These are phyloP conservation scores for Peromyscus maniculatus DNA, from an alignment of 2,113 vertebrate species.

Conservation along the genomic window DNA sequence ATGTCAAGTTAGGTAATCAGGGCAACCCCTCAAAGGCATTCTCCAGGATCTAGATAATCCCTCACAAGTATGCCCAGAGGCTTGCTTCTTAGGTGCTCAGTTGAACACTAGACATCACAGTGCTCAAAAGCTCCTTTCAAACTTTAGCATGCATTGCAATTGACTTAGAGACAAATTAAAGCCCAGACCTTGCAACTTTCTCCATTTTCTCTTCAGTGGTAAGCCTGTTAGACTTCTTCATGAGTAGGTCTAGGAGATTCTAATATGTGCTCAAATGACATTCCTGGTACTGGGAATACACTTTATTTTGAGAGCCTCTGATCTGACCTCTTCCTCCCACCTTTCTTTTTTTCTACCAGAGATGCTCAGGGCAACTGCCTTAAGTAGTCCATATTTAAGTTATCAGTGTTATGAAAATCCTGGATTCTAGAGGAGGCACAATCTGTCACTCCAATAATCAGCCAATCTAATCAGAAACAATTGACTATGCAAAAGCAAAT, in stretches of 20 bases:
- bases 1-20: neutral
- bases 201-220: conserved; percentile 15
- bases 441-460: neutral
- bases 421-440: neutral
- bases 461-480: neutral
- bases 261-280: neutral
- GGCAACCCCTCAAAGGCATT: neutral
- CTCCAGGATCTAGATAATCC: neutral
- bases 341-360: neutral
- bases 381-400: neutral
- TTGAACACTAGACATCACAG: neutral
- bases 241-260: neutral
- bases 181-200: neutral
- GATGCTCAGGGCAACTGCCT: neutral
- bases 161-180: neutral
- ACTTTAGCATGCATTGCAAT: neutral
- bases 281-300: neutral
- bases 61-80: neutral
- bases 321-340: neutral
- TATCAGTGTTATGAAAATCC: neutral
- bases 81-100: neutral
- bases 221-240: neutral
- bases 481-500: neutral
- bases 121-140: neutral
- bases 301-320: neutral